A percentile compares a stretch with the other conserved stretches of the same genome.
Evolutionary conservation across 2,797 vertebrate species (phyloP).

Genomic region (Galagoides demidoff): DNA sequence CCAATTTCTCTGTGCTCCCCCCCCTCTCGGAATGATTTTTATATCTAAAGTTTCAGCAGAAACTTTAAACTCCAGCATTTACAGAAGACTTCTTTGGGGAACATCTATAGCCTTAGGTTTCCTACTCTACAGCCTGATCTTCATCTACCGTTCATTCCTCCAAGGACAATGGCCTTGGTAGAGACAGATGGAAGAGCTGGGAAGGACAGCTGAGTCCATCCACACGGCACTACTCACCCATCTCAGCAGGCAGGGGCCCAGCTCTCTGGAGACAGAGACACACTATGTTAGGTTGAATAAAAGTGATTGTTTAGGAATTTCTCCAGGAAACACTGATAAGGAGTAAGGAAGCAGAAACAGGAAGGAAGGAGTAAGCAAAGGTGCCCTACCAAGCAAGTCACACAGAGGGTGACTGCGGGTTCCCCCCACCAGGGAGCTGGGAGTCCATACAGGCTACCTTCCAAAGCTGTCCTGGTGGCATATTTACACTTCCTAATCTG

Average conservation of each 20-base stretch:
- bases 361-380: neutral
- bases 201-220: neutral
- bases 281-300: neutral
- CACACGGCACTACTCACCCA: neutral
- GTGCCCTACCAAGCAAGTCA: rapidly evolving
- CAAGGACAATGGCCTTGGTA: neutral
- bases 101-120: neutral
- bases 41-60: neutral
- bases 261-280: neutral
- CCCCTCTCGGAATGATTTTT: neutral
- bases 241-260: neutral
- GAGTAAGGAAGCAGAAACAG: neutral
- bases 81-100: neutral
- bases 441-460: neutral
- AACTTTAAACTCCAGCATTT: neutral
- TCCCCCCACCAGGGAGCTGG: neutral
- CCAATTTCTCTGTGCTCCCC: neutral
- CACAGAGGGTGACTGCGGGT: neutral
- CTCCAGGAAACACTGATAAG: neutral
- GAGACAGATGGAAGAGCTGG: neutral
- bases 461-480: neutral
- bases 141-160: neutral
- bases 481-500: neutral
- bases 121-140: neutral
- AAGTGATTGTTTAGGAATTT: neutral